These are phyloP conservation scores for Euphonia xanthogaster DNA, from an alignment of 2,797 vertebrate genomes.

Conservation along the genomic window DNA sequence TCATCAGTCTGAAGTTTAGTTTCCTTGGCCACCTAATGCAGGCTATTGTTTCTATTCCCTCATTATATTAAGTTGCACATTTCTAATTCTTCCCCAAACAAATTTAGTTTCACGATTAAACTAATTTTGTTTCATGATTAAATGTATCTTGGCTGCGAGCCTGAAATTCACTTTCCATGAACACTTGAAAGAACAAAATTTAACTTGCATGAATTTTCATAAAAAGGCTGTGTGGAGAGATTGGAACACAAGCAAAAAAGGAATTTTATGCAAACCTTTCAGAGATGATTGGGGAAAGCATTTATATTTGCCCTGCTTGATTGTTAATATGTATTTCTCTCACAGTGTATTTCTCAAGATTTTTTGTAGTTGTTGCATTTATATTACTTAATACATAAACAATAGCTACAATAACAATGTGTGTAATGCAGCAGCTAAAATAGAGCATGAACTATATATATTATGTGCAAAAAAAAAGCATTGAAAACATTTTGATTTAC, in stretches of 20 bases:
- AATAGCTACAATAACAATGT: conserved; percentile 10
- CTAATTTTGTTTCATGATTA: conserved; percentile 54
- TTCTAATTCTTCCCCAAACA: conserved; percentile 44
- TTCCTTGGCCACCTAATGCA: background rate
- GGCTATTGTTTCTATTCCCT: background rate
- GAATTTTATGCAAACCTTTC: conserved; percentile 30
- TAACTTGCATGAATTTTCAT: conserved; percentile 50
- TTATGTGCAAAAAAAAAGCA: background rate
- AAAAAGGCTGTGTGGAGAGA: conserved; percentile 7
- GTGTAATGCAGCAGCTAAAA: background rate
- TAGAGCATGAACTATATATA: background rate
- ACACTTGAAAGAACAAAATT: conserved; percentile 48
- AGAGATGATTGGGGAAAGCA: background rate
- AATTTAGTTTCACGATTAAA: conserved; percentile 15
- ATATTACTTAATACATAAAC: conserved; percentile 26
- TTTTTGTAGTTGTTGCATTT: conserved; percentile 37
- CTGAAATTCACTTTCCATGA: conserved; percentile 55
- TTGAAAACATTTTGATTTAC: background rate
- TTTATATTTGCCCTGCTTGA: conserved; percentile 4
- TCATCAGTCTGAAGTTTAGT: background rate
- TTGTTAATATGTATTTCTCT: conserved; percentile 24
- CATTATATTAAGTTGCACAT: conserved; percentile 16
- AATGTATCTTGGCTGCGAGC: conserved; percentile 40
- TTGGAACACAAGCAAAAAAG: conserved; percentile 23
- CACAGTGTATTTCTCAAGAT: background rate